Evolutionary conservation across 2,113 vertebrate genomes (phyloP), one percentile per base, ranked within the genome.

Genomic region (Pelusios castaneus): DNA sequence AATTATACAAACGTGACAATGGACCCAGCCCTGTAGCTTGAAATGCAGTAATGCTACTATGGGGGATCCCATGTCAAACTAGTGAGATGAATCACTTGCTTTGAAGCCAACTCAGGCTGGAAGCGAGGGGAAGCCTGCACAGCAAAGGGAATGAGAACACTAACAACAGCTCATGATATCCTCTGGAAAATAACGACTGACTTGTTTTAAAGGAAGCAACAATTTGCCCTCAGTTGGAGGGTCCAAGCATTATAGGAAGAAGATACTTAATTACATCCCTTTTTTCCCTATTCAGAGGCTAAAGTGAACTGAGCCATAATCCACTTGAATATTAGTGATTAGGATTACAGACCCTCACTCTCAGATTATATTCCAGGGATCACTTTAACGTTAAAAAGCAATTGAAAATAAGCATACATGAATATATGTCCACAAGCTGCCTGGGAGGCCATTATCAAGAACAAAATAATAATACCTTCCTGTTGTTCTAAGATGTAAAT

Each of bases 181-280:
- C 31, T 54, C 73, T 75, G 7, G 21, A 25, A 91, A 83, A 60
- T 4, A 10, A 7, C 24, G 67, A 14, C 54, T 90, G 83, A 83
- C 41, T 29, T 73, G 14, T 45, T 89, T 91, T 76, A 6, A 29
- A 92, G 38, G 3, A 89, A 58, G 75, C 0, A 0, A 55, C 22
- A 55, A 90, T 75, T 29, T 79, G 45, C 2, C 60, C 41, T 89
- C 25, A 80, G 13, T 58, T 90, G 10, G 16, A 95, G 27, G 43
- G 19, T 0, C 0, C 86, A 17, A 2, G 5, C 7, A 87, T 76
- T 24, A 34, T 49, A 63, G 27, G 91, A 86, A 80, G 38, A 34
- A 76, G 24, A 84, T 75, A 43, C 41, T 75, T 75, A 43, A 25
- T 38, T 75, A 38, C 19, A 25, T 11, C 67, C n/a, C 9, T 73